These are phyloP conservation scores for Sebastes baramenuke DNA, from an alignment of 2,797 vertebrate species.

Conservation along the genomic window DNA sequence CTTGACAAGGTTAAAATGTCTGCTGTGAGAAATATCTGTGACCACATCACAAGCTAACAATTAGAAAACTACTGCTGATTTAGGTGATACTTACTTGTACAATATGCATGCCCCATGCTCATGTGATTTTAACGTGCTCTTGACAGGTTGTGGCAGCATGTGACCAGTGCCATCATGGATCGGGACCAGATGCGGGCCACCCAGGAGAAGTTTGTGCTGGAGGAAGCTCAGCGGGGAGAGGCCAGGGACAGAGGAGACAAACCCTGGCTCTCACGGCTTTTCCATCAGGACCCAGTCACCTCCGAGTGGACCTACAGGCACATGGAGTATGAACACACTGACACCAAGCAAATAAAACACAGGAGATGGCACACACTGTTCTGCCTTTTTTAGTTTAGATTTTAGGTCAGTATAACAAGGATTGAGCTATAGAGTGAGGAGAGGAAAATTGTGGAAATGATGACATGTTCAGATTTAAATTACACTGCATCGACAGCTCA, in stretches of 20 bases:
- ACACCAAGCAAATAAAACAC: background rate
- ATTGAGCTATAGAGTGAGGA: background rate
- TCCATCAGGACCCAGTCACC: constrained; percentile 81
- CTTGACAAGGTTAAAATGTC: background rate
- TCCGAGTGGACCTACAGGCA: constrained; percentile 92
- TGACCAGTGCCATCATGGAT: constrained; percentile 91
- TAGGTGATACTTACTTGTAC: background rate
- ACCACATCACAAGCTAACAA: background rate
- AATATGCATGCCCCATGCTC: background rate
- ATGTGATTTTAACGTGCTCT: background rate
- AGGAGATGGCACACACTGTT: background rate
- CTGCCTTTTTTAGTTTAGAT: background rate
- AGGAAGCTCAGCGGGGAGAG: constrained; percentile 90
- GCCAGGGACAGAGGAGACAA: constrained; percentile 85
- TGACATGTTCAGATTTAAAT: background rate
- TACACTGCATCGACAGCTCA: background rate
- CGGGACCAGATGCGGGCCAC: constrained; percentile 93
- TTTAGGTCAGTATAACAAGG: background rate
- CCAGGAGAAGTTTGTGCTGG: constrained; percentile 91
- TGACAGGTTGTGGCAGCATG: constrained; percentile 91
- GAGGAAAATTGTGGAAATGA: background rate
- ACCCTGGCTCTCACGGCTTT: constrained; percentile 87
- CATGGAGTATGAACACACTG: constrained; percentile 84
- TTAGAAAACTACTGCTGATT: background rate
- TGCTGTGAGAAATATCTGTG: background rate